Base-by-base conservation (phyloP, 2,797 vertebrate species). In the Cephalopachus bancanus region DNA sequence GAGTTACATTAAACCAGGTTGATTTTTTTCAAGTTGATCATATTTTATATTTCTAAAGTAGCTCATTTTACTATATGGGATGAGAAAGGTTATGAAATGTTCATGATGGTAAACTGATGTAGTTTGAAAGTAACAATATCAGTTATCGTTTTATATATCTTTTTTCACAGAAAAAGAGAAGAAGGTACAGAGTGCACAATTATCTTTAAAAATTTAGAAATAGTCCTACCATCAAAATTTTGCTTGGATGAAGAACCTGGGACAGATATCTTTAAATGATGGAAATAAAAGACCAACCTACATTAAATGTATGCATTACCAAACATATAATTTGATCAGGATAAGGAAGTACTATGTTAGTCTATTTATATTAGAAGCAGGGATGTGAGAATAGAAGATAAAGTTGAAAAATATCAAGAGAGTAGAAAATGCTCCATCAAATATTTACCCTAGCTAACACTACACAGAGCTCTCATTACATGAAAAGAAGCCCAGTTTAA, bases 301-400 rank as follows among this genome's bases (percentile, higher is more conserved):
- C 15, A 10, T 85, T 84, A 89, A 53, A 85, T 89, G 94, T 60
- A 65, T 9, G 4, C 78, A 71, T 79, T 71, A 85, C 55, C 74
- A 96, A 88, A 93, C 28, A 33, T 64, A 64, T 64, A 74, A 67
- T 51, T 91, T 64, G n/a, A 4, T 84, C 65, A 85, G 60, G 91
- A 64, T 71, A 69, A 85, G 28, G 59, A 93, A 87, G n/a, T 65
- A 86, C 19, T 74, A 24, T 19, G 20, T 65, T 57, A 85, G 44
- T 8, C 30, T 89, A 89, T 81, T 86, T 86, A 85, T 89, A 93
- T 91, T 84, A 91, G 94, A 95, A 91, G 16, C 53, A 89, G 57
- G 64, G 53, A 75, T 92, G 33, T 71, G 75, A 17, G 33, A 10
- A 14, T 89, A 2, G n/a, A 92, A 71, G 53, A 81, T 24, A 93